Evolutionary conservation across 2,888 invertebrate species (phyloP), one percentile per base, ranked within the genome.

Genomic region (Micoletzkya japonica): DNA sequence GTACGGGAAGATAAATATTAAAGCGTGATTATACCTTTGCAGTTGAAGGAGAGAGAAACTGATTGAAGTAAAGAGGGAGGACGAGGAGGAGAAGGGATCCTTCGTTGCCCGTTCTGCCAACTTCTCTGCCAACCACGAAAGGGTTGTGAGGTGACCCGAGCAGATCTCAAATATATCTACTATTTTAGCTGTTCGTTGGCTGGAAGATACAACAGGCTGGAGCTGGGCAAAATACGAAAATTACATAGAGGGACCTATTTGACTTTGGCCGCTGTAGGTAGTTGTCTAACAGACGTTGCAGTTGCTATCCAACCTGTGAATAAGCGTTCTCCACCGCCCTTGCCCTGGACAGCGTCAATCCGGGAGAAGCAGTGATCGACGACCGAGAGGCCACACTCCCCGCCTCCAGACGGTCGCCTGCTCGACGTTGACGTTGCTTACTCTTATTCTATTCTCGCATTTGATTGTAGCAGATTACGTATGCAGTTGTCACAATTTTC

Each of bases 251-350:
- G n/a, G n/a, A n/a, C n/a, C n/a, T n/a, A n/a, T n/a, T n/a, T n/a
- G n/a, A n/a, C n/a, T n/a, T n/a, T n/a, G n/a, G n/a, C n/a, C n/a
- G n/a, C n/a, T n/a, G n/a, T n/a, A n/a, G n/a, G n/a, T n/a, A n/a
- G n/a, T n/a, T n/a, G n/a, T n/a, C n/a, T n/a, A n/a, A n/a, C n/a
- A n/a, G n/a, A n/a, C n/a, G n/a, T n/a, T n/a, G n/a, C n/a, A n/a
- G n/a, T n/a, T n/a, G n/a, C n/a, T n/a, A n/a, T n/a, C n/a, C 14
- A 28, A 64, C 64, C 52, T 64, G 64, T 36, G 64, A 64, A 36
- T 64, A 64, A 52, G 28, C 52, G 52, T 64, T 64, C 52, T 64
- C 64, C 14, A 64, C 64, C 32, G 64, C 64, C 30, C 36, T 50
- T 20, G 34, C 52, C 26, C 64, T 64, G 20, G 50, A 49, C 1